Evolutionary conservation across 2,113 vertebrate genomes (phyloP).

Genomic region (Dasyprocta punctata): DNA sequence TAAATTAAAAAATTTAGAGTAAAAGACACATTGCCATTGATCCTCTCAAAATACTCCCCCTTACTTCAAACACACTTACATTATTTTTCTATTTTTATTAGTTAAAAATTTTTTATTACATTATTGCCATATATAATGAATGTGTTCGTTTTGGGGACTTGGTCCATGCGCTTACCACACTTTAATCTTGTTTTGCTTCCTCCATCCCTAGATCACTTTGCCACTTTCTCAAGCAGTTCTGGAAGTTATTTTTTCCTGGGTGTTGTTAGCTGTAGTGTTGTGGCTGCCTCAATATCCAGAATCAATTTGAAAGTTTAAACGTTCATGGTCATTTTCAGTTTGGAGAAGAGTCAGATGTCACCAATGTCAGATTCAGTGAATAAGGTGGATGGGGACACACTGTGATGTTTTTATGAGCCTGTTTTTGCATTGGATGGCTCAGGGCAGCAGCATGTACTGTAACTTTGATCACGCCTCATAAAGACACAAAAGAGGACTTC

Average conservation of each 20-base stretch:
- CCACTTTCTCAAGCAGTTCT: background rate
- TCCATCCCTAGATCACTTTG: background rate
- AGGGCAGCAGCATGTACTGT: background rate
- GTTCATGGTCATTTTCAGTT: background rate
- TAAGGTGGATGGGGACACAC: background rate
- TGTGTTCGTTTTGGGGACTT: background rate
- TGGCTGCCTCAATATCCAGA: background rate
- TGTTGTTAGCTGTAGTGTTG: background rate
- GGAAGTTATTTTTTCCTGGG: background rate
- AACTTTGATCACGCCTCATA: background rate
- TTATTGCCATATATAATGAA: background rate
- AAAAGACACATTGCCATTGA: background rate
- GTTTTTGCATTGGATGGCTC: background rate
- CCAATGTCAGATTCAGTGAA: background rate
- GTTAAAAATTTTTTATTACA: background rate
- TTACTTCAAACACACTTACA: background rate
- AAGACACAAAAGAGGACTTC: background rate
- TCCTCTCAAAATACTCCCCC: background rate
- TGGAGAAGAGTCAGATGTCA: background rate
- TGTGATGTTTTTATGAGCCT: background rate
- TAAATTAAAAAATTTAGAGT: background rate
- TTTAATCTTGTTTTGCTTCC: background rate
- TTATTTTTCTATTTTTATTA: background rate
- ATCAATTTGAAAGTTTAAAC: background rate
- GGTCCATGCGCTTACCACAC: background rate